Percentiles rank a stretch among this genome's conserved stretches.
These are phyloP conservation scores for Chloropsis hardwickii DNA, from an alignment of 2,113 vertebrate species.

Conservation along the genomic window DNA sequence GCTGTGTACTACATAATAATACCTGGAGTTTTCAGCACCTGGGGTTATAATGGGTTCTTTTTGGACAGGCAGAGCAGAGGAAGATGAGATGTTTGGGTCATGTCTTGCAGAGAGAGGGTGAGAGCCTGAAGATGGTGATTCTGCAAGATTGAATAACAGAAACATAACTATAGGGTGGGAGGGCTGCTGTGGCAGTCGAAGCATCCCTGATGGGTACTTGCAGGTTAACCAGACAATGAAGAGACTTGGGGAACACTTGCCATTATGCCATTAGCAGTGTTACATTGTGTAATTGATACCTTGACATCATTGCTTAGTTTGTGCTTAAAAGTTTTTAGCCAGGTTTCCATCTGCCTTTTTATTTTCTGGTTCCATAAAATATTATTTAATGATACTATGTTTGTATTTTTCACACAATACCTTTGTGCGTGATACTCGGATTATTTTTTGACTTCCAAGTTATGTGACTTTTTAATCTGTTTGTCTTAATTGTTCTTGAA, in stretches of 20 bases:
- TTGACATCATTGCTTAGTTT: neutral
- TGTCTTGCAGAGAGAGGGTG: conserved; percentile 13
- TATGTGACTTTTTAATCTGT: neutral
- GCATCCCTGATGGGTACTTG: neutral
- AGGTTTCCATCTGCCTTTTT: neutral
- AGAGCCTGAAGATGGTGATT: conserved; percentile 35
- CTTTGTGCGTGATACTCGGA: neutral
- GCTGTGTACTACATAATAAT: neutral
- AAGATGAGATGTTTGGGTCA: conserved; percentile 61
- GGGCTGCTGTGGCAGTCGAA: neutral
- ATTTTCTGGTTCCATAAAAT: neutral
- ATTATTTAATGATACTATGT: neutral
- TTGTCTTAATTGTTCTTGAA: neutral
- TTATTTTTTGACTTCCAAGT: neutral
- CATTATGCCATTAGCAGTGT: neutral
- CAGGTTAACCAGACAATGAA: conserved; percentile 40
- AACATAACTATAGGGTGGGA: neutral
- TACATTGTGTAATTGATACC: neutral
- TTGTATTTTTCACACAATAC: neutral
- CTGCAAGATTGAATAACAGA: conserved; percentile 32
- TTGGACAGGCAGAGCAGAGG: conserved; percentile 48
- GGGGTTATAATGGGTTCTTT: conserved; percentile 65
- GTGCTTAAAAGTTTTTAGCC: neutral
- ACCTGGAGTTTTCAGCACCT: conserved; percentile 18
- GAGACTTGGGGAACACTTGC: neutral